Evolutionary conservation across 1,140 invertebrate genomes (phyloP), one percentile per base, ranked within the genome.

Genomic region (Pogonomyrmex californicus): DNA sequence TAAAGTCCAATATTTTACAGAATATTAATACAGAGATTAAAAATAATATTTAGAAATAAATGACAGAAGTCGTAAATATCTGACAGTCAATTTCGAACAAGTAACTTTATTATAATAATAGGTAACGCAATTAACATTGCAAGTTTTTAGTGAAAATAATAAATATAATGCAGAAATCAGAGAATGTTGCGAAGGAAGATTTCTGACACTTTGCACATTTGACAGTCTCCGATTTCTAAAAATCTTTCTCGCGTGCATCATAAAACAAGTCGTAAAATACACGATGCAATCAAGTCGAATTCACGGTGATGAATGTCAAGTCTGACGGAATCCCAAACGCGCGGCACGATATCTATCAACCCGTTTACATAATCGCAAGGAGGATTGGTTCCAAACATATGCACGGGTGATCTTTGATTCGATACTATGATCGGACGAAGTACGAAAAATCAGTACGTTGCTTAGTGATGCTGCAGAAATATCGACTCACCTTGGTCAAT

Each of bases 291-390:
- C 30, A 12, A 78, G 4, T 38, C 3, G 33, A 4, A 51, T 66
- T 66, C 4, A 54, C 23, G 9, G n/a, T 12, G 0, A 68, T 30
- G 38, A 23, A 23, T 14, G 44, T 56, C 44, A 38, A 51, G 6
- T 63, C 4, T 9, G 14, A 76, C 30, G 1, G n/a, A 68, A 71
- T 5, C 3, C 10, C 9, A 38, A 33, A 51, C 41, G 86, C 41
- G 30, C 47, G 47, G 4, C 65, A 58, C 17, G 62, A 86, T 86
- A 89, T 86, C 73, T 86, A 89, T 86, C 73, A 23, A 33, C 54
- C 51, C 68, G 66, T 89, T 89, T 89, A 89, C 56, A 86, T 89
- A 89, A 89, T 89, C 87, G n/a, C 68, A 65, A 58, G 38, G 44
- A 58, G 44, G n/a, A 76, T 36, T 49, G 38, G 7, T 73, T 5